A percentile compares a stretch with the other conserved stretches of the same genome.
phyloP scores from a whole-genome alignment of 1,140 invertebrate genomes.

The Diabrotica virgifera region DNA sequence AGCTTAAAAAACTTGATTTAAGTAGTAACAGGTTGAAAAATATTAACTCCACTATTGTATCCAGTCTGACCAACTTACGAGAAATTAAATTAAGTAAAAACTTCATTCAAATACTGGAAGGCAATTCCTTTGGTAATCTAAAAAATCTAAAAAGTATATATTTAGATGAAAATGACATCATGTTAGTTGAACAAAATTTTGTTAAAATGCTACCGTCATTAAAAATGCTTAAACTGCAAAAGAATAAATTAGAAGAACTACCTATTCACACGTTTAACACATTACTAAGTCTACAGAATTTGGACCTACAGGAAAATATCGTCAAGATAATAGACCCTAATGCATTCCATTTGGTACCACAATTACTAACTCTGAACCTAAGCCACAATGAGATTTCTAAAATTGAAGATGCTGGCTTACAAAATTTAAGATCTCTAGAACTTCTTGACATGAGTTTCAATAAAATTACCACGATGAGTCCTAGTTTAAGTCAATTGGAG shows the following conservation, averaged over 20 bases:
- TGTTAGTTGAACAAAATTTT: slow-evolving; percentile 71
- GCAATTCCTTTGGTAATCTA: slow-evolving; percentile 70
- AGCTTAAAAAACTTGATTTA: slow-evolving; percentile 69
- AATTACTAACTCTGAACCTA: slow-evolving; percentile 76
- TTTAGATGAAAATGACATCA: slow-evolving; percentile 78
- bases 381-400: slow-evolving; percentile 72
- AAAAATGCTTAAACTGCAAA: slow-evolving; percentile 71
- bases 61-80: slow-evolving; percentile 61
- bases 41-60: slow-evolving; percentile 64
- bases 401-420: slow-evolving; percentile 69
- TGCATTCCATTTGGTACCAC: slow-evolving; percentile 74
- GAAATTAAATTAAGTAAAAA: slow-evolving; percentile 71
- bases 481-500: slow-evolving; percentile 66
- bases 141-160: slow-evolving; percentile 69
- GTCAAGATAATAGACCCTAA: slow-evolving; percentile 63
- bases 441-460: slow-evolving; percentile 78
- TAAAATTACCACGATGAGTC: slow-evolving; percentile 65
- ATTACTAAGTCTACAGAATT: slow-evolving; percentile 67
- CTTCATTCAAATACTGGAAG: slow-evolving; percentile 66
- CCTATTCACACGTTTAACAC: slow-evolving; percentile 74
- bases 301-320: slow-evolving; percentile 80
- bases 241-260: slow-evolving; percentile 68
- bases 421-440: slow-evolving; percentile 70
- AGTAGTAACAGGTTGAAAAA: slow-evolving; percentile 76
- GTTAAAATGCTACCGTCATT: slow-evolving; percentile 74